Evolutionary conservation across 92 coral and sea anemone genomes (phyloP).

Genomic region (Phenganax marumi): DNA sequence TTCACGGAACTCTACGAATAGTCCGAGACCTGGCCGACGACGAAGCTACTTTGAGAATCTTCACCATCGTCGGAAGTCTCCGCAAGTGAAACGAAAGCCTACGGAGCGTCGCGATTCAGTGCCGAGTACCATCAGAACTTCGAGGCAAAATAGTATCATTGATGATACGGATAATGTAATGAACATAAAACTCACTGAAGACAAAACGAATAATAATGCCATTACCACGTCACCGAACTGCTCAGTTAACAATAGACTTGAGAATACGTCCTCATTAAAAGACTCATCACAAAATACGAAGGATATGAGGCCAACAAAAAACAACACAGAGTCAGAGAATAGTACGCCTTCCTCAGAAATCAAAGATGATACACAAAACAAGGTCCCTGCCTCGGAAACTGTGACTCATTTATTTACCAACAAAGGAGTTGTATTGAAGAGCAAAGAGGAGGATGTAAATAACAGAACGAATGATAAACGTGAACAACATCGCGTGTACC

Average conservation of each 20-base stretch:
- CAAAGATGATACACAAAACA: background rate
- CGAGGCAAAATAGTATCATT: background rate
- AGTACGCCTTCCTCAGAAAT: background rate
- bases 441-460: background rate
- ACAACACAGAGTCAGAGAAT: background rate
- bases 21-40: constrained; percentile 33
- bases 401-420: constrained; percentile 27
- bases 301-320: background rate
- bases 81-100: constrained; percentile 35
- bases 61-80: constrained; percentile 31
- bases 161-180: background rate
- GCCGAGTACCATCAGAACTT: constrained; percentile 20
- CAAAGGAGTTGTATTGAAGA: constrained; percentile 22
- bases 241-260: background rate
- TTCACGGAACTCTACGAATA: constrained; percentile 26
- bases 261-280: background rate
- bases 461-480: background rate
- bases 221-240: background rate
- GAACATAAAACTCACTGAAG: background rate
- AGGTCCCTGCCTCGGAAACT: constrained; percentile 3
- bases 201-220: background rate
- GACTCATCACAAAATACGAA: background rate
- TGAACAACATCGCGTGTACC: constrained; percentile 30
- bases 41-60: constrained; percentile 19
- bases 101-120: constrained; percentile 22